Conservation (phyloP, 2,797 vertebrate genomes). For the Numenius phaeopus region DNA sequence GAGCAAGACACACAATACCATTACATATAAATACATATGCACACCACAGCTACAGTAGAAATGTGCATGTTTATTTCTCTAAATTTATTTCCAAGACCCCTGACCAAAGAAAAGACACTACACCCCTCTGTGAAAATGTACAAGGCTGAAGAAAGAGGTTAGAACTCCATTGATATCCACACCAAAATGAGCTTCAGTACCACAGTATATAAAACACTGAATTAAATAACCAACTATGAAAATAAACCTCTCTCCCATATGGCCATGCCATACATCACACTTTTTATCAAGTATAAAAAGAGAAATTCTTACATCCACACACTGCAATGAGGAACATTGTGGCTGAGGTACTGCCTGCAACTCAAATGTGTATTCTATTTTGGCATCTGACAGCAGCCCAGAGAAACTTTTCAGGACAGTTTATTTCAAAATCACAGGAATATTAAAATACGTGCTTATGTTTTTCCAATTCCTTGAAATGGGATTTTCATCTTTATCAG, state of each 20-base stretch:
- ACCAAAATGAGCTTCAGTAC: background rate
- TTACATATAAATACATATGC: background rate
- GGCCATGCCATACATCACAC: background rate
- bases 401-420: background rate
- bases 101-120: background rate
- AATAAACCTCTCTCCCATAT: background rate
- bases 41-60: background rate
- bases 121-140: background rate
- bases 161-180: background rate
- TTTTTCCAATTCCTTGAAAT: background rate
- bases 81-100: background rate
- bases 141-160: background rate
- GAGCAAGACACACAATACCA: background rate
- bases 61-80: background rate
- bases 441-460: background rate
- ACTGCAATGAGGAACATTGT: background rate
- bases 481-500: background rate
- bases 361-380: background rate
- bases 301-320: background rate
- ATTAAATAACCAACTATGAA: background rate
- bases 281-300: background rate
- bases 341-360: conserved; percentile 28
- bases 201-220: background rate
- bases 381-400: background rate
- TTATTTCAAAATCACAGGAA: conserved; percentile 9